phyloP scores from a whole-genome alignment of 2,113 vertebrate genomes.

The Pavo muticus region DNA sequence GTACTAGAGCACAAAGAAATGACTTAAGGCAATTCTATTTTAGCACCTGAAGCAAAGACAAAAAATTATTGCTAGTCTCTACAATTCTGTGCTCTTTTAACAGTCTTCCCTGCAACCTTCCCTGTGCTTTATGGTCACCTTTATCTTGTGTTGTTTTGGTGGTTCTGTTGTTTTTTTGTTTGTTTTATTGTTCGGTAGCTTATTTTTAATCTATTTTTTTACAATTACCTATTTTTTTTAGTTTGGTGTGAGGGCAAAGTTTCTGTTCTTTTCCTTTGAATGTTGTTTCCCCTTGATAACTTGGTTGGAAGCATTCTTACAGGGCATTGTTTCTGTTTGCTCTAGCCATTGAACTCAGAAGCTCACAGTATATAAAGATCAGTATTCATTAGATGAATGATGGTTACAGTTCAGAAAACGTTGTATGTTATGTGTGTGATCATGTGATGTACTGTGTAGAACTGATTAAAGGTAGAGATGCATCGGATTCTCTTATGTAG shows the following conservation, averaged over 20 bases:
- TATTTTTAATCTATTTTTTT: neutral
- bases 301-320: neutral
- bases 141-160: neutral
- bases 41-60: neutral
- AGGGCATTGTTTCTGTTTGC: neutral
- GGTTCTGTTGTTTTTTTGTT: neutral
- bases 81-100: neutral
- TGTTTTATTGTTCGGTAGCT: neutral
- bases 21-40: neutral
- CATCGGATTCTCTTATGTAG: neutral
- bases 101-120: neutral
- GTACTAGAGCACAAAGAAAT: neutral
- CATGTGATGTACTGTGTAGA: neutral
- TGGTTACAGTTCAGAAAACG: neutral
- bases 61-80: neutral
- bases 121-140: neutral
- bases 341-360: neutral
- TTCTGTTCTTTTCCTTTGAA: neutral
- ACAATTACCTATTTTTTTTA: neutral
- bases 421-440: neutral
- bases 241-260: neutral
- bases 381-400: neutral
- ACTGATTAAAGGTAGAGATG: neutral
- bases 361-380: fast-evolving
- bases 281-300: neutral